These are phyloP conservation scores for Pocillopora verrucosa DNA, from an alignment of 64 coral and sea anemone genomes.

Conservation along the genomic window DNA sequence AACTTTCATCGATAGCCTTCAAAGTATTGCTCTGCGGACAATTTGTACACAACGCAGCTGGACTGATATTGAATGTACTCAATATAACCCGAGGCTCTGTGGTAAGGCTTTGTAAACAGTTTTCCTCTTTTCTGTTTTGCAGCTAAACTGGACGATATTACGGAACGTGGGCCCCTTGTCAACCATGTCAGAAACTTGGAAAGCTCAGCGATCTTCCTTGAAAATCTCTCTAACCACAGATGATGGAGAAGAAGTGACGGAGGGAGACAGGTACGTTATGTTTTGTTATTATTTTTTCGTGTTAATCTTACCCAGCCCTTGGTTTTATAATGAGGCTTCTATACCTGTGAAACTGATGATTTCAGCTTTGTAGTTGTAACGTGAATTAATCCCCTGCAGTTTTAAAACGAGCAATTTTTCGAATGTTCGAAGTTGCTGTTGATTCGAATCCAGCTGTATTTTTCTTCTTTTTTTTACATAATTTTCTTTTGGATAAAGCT, in stretches of 20 bases:
- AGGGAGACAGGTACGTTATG: background rate
- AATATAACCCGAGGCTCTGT: background rate
- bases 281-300: background rate
- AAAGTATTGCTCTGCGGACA: background rate
- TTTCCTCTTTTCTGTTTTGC: constrained; percentile 5
- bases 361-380: background rate
- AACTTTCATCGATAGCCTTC: constrained; percentile 1
- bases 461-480: background rate
- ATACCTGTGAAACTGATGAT: background rate
- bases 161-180: constrained; percentile 59
- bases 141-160: constrained; percentile 74
- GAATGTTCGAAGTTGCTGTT: background rate
- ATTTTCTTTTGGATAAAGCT: background rate
- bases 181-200: constrained; percentile 55
- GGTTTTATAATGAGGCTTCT: background rate
- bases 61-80: background rate
- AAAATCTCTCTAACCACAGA: constrained; percentile 89
- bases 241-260: constrained; percentile 74
- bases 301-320: background rate
- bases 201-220: constrained; percentile 57
- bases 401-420: background rate
- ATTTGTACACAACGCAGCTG: constrained; percentile 1
- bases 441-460: background rate
- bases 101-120: constrained; percentile 7
- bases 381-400: background rate